These are phyloP conservation scores for Bombus impatiens DNA, from an alignment of 1,140 invertebrate species.

Conservation along the genomic window DNA sequence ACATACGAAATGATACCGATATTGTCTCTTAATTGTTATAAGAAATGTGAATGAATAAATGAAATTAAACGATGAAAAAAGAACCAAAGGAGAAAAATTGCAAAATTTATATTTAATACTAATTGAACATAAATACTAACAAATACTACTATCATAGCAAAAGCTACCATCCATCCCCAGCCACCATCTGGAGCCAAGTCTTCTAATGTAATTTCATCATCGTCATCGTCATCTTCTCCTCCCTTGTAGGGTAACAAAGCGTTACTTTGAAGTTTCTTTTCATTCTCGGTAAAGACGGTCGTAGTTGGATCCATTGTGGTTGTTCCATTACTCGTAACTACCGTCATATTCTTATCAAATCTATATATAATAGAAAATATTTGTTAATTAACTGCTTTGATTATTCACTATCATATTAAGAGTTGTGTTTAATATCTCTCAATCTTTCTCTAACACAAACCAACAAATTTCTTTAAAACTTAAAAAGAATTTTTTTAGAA, in stretches of 20 bases:
- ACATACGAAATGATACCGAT: no score
- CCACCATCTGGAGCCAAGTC: slow-evolving; percentile 83
- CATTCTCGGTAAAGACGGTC: slow-evolving; percentile 24
- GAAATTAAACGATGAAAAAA: neutral
- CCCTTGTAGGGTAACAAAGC: neutral
- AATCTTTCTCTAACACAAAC: neutral
- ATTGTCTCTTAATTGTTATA: no score
- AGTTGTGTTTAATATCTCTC: neutral
- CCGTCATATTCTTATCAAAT: slow-evolving; percentile 43
- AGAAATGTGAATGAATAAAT: neutral
- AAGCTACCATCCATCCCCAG: slow-evolving; percentile 84
- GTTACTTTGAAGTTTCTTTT: slow-evolving; percentile 32
- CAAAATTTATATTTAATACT: neutral
- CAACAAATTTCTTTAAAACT: neutral
- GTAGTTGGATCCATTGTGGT: neutral
- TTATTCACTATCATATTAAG: neutral
- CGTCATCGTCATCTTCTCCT: slow-evolving; percentile 51
- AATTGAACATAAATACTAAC: slow-evolving; percentile 67
- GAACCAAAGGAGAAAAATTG: neutral
- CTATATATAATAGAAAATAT: neutral
- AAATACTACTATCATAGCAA: slow-evolving; percentile 80
- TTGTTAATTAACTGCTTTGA: neutral
- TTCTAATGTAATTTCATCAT: slow-evolving; percentile 62
- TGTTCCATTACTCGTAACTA: slow-evolving; percentile 31
- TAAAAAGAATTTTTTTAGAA: no score